A percentile compares a stretch with the other conserved stretches of the same genome.
Evolutionary conservation across 1,140 invertebrate genomes (phyloP).

Genomic region (Planococcus citri): DNA sequence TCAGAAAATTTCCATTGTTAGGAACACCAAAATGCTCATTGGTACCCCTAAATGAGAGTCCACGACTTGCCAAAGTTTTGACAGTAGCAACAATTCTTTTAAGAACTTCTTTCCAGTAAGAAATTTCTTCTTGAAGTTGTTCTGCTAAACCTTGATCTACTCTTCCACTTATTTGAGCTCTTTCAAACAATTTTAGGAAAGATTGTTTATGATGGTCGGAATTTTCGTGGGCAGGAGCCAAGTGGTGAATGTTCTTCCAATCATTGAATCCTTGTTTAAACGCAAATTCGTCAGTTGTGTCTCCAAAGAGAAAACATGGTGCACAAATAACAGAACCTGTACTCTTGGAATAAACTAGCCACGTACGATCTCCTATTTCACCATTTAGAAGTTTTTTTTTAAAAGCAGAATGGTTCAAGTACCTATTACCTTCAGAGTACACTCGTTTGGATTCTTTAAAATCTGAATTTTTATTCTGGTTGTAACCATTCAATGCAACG

Average conservation of each 20-base stretch:
- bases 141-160: slow-evolving; percentile 22
- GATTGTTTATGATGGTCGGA: slow-evolving; percentile 26
- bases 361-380: slow-evolving; percentile 10
- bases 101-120: slow-evolving; percentile 27
- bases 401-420: slow-evolving; percentile 19
- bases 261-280: slow-evolving; percentile 29
- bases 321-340: slow-evolving; percentile 27
- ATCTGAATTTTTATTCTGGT: slow-evolving; percentile 17
- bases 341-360: slow-evolving; percentile 20
- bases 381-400: slow-evolving; percentile 10
- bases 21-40: slow-evolving; percentile 26
- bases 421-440: slow-evolving; percentile 12
- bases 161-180: slow-evolving; percentile 21
- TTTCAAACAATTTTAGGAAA: slow-evolving; percentile 23
- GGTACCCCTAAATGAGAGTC: slow-evolving; percentile 27
- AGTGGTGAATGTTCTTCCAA: slow-evolving; percentile 28
- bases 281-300: slow-evolving; percentile 17
- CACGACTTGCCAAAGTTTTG: slow-evolving; percentile 27
- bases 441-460: slow-evolving; percentile 19
- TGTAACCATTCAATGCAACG: background rate
- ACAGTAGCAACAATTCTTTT: slow-evolving; percentile 27
- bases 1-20: slow-evolving; percentile 28
- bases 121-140: slow-evolving; percentile 24
- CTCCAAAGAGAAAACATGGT: slow-evolving; percentile 29
- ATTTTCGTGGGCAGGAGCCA: slow-evolving; percentile 28